Evolutionary conservation across 2,113 vertebrate species (phyloP).

Genomic region (Gila orcuttii): DNA sequence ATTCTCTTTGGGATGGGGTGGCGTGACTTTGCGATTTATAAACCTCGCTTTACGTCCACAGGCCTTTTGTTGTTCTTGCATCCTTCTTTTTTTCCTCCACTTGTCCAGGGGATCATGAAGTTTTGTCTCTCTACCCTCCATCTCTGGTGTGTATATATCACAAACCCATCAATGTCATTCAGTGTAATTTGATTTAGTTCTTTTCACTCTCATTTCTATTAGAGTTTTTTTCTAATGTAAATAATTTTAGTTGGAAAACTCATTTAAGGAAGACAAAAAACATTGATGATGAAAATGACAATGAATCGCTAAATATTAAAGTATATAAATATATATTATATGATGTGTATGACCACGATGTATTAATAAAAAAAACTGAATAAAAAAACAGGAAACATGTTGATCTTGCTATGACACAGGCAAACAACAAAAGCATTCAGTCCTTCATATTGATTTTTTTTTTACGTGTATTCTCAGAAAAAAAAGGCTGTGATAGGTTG

Average conservation of each 20-base stretch:
- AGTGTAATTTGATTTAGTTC: slow-evolving; percentile 57
- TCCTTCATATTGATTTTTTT: not conserved
- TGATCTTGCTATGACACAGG: slow-evolving; percentile 43
- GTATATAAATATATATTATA: slow-evolving; percentile 77
- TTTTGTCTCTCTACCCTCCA: slow-evolving; percentile 27
- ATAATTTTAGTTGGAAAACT: slow-evolving; percentile 77
- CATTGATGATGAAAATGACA: slow-evolving; percentile 71
- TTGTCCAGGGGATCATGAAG: slow-evolving; percentile 17
- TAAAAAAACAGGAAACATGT: slow-evolving; percentile 63
- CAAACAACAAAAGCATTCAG: slow-evolving; percentile 13
- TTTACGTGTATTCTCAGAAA: not conserved
- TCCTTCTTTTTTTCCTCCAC: not conserved
- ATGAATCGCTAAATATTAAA: slow-evolving; percentile 77
- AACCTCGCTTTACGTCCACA: not conserved
- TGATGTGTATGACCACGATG: slow-evolving; percentile 73
- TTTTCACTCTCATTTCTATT: slow-evolving; percentile 75
- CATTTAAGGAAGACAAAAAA: slow-evolving; percentile 70
- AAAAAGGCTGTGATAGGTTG: not conserved
- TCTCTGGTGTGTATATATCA: slow-evolving; percentile 72
- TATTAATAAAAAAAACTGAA: slow-evolving; percentile 75
- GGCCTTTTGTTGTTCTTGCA: not conserved
- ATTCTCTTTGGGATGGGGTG: slow-evolving; percentile 28
- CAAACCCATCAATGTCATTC: slow-evolving; percentile 52
- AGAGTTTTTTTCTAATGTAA: slow-evolving; percentile 77
- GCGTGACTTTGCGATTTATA: slow-evolving; percentile 10